Evolutionary conservation across 2,797 vertebrate species (phyloP), one percentile per base, ranked within the genome.

Genomic region (Decapterus maruadsi): DNA sequence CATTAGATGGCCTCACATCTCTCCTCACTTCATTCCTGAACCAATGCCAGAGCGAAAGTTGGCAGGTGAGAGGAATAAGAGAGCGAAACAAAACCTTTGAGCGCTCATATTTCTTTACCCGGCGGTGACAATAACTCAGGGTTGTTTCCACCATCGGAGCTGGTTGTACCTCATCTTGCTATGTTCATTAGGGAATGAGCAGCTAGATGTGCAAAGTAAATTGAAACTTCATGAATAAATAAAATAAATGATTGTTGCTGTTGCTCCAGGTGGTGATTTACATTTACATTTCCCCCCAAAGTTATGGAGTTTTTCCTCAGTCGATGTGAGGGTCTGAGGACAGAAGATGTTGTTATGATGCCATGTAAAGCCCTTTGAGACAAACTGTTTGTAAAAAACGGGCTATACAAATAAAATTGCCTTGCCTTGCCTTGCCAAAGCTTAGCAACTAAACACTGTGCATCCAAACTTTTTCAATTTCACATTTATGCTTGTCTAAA

Each of bases 11-110:
- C 67, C 68, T 81, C 10, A 7, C 61, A 68, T 81, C 60, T 48
- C 22, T 68, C 54, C 67, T 68, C 54, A 50, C 55, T 80, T 83
- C 26, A 77, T 77, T 83, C 78, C 66, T 86, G 87, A 75, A 73
- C 34, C 36, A 19, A 29, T 38, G 81, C 80, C 82, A 85, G 69
- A 54, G 54, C 19, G 60, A 65, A 83, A 59, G 66, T 36, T 89
- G 77, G 76, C 83, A 79, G 64, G 11, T n/a, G 22, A 45, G 42
- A 64, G 34, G 50, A 62, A 63, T 45, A 46, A 22, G 19, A 65
- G n/a, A 8, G 5, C 4, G 13, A 16, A 22, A 50, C 26, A 43
- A 54, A 57, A 17, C 29, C 5, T 22, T 50, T 53, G 29, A 48
- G 16, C 61, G 54, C 51, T 65, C 12, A 31, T 61, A 68, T 79